Conservation (phyloP, 2,888 invertebrate genomes). For the Meloe dianella region DNA sequence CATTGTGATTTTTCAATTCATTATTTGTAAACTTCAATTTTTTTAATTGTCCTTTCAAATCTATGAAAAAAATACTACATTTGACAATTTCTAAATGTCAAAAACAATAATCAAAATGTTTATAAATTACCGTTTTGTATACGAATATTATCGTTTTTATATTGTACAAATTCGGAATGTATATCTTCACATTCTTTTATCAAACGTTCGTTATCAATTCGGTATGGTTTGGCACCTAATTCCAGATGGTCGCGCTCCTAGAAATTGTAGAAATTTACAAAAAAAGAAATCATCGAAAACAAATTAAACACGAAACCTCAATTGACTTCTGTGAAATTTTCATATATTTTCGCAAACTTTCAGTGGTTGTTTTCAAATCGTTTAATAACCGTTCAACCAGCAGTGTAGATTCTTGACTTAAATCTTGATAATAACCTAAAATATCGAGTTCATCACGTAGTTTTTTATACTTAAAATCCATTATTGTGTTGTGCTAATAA, state of each 20-base stretch:
- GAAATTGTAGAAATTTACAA: constrained; percentile 33
- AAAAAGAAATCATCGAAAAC: no score
- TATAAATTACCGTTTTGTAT: constrained; percentile 61
- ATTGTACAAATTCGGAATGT: constrained; percentile 69
- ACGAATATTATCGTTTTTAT: constrained; percentile 70
- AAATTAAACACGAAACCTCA: constrained; percentile 62
- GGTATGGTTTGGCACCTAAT: constrained; percentile 77
- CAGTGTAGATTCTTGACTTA: constrained; percentile 78
- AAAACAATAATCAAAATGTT: constrained; percentile 22
- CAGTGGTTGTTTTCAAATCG: constrained; percentile 87
- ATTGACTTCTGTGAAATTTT: constrained; percentile 72
- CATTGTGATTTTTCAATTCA: constrained; percentile 61
- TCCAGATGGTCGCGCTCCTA: constrained; percentile 74
- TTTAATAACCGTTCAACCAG: constrained; percentile 80
- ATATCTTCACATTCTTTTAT: constrained; percentile 78
- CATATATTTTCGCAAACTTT: constrained; percentile 84
- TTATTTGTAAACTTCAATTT: constrained; percentile 65
- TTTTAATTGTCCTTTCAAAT: constrained; percentile 61
- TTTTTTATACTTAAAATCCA: constrained; percentile 50
- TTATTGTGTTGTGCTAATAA: constrained; percentile 36
- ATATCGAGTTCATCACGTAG: constrained; percentile 76
- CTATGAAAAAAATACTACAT: constrained; percentile 52
- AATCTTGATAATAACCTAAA: constrained; percentile 79
- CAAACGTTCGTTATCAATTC: constrained; percentile 79
- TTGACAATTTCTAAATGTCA: no score